A percentile compares a stretch with the other conserved stretches of the same genome.
These are phyloP conservation scores for Otocyon megalotis DNA, from an alignment of 2,113 vertebrate species.

Conservation along the genomic window DNA sequence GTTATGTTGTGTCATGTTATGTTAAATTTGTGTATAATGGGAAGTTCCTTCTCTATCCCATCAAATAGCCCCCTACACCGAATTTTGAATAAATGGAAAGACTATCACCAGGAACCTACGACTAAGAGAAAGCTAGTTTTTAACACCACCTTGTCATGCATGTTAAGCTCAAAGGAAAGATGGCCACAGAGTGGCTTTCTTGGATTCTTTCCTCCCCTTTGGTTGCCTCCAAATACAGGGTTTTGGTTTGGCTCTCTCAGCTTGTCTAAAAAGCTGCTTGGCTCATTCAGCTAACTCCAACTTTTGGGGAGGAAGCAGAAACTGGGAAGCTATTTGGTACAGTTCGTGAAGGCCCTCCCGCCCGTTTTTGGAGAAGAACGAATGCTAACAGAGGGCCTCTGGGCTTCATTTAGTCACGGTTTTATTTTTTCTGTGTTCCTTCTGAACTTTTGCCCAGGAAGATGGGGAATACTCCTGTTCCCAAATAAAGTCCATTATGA, in stretches of 20 bases:
- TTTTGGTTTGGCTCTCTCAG: neutral
- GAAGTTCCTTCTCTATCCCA: neutral
- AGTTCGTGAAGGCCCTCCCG: neutral
- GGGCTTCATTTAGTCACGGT: neutral
- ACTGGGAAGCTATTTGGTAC: neutral
- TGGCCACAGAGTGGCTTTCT: neutral
- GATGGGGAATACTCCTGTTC: neutral
- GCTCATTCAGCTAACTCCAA: neutral
- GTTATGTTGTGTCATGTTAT: neutral
- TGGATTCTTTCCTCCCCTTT: neutral
- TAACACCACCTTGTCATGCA: neutral
- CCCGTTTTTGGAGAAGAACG: neutral
- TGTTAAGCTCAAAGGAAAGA: neutral
- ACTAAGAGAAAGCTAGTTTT: neutral
- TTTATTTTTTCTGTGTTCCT: neutral
- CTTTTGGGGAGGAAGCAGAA: neutral
- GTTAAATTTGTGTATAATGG: neutral
- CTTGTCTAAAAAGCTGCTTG: neutral
- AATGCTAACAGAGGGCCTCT: neutral
- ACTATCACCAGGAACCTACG: neutral
- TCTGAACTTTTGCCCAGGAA: neutral
- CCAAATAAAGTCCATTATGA: neutral
- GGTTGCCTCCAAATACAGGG: neutral
- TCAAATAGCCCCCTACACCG: neutral
- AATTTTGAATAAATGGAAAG: neutral